Evolutionary conservation across 2,888 invertebrate genomes (phyloP), one percentile per base, ranked within the genome.

Genomic region (Sisyra nigra): DNA sequence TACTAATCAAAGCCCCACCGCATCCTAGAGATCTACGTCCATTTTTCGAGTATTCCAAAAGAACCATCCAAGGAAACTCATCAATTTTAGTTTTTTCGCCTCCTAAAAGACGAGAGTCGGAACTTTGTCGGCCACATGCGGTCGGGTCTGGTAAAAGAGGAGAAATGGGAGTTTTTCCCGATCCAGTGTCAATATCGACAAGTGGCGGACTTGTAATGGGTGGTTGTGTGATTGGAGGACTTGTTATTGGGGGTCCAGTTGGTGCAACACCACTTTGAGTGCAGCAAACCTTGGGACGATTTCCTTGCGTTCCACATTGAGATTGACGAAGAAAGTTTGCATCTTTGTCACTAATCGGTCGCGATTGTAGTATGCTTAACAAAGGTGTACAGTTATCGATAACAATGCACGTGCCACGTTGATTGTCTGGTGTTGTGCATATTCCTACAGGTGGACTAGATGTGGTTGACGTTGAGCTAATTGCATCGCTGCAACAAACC

Each of bases 21-120:
- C 73, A 72, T 1, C 61, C 50, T 18, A 62, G 55, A 17, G 46
- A 51, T 13, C 29, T 29, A 17, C 46, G 53, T 10, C 47, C 46
- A 5, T 55, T 56, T 29, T 53, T 54, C 43, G 58, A 61, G 51
- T 72, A 70, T 41, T 67, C 61, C 30, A 73, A 55, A 11, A 71
- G 54, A 0, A 59, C 65, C 53, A 69, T 52, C 72, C 72, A 73
- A 0, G 73, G 73, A 52, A 67, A 71, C 49, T 72, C 67, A 36
- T 68, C 69, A 11, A 73, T 51, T 0, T 47, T 47, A 2, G 71
- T 65, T 40, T 55, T 57, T 3, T 56, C 52, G 2, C 68, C 68
- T 34, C 58, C 57, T 15, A 57, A 49, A 41, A 66, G 59, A 45
- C 51, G 52, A 24, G 57, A 53, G 7, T 46, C 39, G 3, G 36